Base-by-base conservation (phyloP, 2,888 invertebrate genomes). In the Heliconius ismenius region DNA sequence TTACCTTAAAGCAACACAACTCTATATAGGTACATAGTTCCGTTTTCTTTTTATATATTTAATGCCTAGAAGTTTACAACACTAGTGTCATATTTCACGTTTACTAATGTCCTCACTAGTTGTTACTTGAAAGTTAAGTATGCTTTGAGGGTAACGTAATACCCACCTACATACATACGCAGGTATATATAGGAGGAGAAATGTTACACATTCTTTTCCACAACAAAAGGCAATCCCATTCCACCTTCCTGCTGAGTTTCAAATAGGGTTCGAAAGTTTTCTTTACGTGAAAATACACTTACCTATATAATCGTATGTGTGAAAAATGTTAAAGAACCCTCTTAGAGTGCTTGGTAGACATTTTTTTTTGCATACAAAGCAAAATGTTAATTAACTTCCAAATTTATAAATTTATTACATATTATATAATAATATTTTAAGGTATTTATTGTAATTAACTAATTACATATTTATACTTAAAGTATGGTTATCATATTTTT, bases 281-380 rank as follows among this genome's bases (percentile, higher is more conserved):
- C 68, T 76, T 76, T 77, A 63, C 67, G 73, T 79, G 76, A 81
- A 81, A 81, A 80, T 78, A 77, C 77, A 78, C 74, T 76, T 77
- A 79, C 62, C 75, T 32, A 32, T 32, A 32, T 32, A 32, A 7
- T 32, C 32, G 32, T 74, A 76, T 67, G 64, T 74, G 60, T 32
- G 32, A 76, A 70, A 70, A 76, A 72, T 68, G 76, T 73, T 64
- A 72, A 75, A 43, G 62, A 65, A 75, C 68, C 72, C 75, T 75
- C 78, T 79, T 76, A 43, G n/a, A n/a, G 72, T 39, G 24, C 62
- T 72, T 72, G 24, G 18, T 60, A 60, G 24, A 72, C 32, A n/a
- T 72, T 60, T 60, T 15, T n/a, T 32, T 72, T n/a, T 58, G 7
- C 9, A 43, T 43, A 43, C 6, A 18, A 43, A 43, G 18, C 4